A percentile compares a stretch with the other conserved stretches of the same genome.
These are phyloP conservation scores for Clinocottus analis DNA, from an alignment of 2,113 vertebrate species.

Conservation along the genomic window DNA sequence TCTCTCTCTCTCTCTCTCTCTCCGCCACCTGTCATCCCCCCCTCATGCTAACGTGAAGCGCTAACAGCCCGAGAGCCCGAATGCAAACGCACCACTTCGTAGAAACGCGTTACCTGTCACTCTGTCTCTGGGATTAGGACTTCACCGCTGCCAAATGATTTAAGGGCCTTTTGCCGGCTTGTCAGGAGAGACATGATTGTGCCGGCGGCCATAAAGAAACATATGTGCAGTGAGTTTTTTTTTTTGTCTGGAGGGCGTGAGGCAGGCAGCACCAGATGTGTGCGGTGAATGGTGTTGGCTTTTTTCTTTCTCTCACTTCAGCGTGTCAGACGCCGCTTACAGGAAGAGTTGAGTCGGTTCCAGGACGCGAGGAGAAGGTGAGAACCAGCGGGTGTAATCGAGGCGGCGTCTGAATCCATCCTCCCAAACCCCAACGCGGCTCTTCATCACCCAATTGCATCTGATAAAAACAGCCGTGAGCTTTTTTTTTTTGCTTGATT, in stretches of 20 bases:
- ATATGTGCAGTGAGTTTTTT: slow-evolving; percentile 59
- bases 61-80: slow-evolving; percentile 58
- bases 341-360: slow-evolving; percentile 64
- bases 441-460: slow-evolving; percentile 42
- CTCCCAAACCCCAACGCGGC: slow-evolving; percentile 37
- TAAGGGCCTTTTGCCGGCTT: slow-evolving; percentile 64
- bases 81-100: slow-evolving; percentile 58
- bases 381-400: slow-evolving; percentile 73
- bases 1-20: slow-evolving; percentile 36
- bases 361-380: slow-evolving; percentile 66
- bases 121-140: slow-evolving; percentile 74
- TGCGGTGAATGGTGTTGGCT: slow-evolving; percentile 59
- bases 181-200: slow-evolving; percentile 72
- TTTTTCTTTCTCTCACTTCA: slow-evolving; percentile 50
- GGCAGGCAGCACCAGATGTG: slow-evolving; percentile 74
- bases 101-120: slow-evolving; percentile 77
- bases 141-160: slow-evolving; percentile 71
- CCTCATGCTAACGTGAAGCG: slow-evolving; percentile 66
- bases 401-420: slow-evolving; percentile 65
- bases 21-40: slow-evolving; percentile 64
- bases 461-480: too few relatives aligned
- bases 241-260: slow-evolving; percentile 45
- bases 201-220: slow-evolving; percentile 74
- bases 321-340: slow-evolving; percentile 58
- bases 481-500: too few relatives aligned